Evolutionary conservation across 2,113 vertebrate species (phyloP).

Genomic region (Laticauda laticaudata): DNA sequence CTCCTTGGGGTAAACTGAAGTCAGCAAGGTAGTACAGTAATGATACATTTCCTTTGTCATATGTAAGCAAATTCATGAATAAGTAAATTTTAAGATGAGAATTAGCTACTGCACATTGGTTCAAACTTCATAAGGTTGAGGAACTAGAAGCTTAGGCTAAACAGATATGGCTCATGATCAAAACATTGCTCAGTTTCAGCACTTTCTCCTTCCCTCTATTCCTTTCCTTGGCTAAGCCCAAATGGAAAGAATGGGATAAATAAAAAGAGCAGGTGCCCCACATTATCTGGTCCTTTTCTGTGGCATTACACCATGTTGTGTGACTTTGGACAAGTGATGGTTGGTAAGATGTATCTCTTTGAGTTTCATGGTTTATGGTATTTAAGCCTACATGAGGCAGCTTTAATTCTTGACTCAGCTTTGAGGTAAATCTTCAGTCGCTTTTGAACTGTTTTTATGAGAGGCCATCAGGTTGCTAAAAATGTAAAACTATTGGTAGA

Average conservation of each 20-base stretch:
- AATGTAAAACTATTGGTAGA: background rate
- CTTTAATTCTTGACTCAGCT: background rate
- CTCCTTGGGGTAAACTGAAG: background rate
- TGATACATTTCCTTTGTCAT: background rate
- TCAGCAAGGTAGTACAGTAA: background rate
- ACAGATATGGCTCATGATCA: background rate
- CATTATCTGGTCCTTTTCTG: background rate
- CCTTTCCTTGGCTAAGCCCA: background rate
- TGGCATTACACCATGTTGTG: background rate
- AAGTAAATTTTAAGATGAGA: background rate
- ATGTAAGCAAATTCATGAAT: background rate
- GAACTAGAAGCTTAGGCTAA: background rate
- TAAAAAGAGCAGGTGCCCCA: background rate
- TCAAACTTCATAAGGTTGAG: background rate
- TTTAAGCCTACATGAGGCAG: background rate
- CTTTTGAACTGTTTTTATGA: background rate
- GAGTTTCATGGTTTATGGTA: background rate
- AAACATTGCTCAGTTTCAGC: background rate
- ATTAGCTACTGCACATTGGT: background rate
- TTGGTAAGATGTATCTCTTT: background rate
- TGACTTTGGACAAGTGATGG: background rate
- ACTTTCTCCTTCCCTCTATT: background rate
- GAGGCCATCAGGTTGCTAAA: background rate
- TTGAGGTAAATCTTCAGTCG: background rate
- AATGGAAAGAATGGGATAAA: background rate